These are phyloP conservation scores for Astyanax mexicanus DNA, from an alignment of 2,797 vertebrate genomes.

Conservation along the genomic window DNA sequence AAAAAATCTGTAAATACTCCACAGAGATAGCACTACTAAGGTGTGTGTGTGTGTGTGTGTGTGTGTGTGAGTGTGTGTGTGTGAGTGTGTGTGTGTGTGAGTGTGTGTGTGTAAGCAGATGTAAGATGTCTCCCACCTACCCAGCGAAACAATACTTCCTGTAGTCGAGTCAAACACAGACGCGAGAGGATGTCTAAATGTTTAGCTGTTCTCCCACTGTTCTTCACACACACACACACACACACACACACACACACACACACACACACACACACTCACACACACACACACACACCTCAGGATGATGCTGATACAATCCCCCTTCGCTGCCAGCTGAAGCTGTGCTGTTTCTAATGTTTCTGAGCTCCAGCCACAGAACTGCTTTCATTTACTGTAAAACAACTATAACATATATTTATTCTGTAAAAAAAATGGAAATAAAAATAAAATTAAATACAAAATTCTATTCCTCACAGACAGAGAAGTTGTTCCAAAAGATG, in stretches of 20 bases:
- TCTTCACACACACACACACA: neutral
- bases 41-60: neutral
- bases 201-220: neutral
- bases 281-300: neutral
- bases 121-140: neutral
- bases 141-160: constrained; percentile 1
- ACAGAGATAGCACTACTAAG: no score
- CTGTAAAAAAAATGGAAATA: no score
- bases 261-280: no score
- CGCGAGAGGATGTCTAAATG: neutral
- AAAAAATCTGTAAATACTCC: no score
- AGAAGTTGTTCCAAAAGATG: no score
- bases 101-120: neutral
- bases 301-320: neutral
- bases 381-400: neutral
- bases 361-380: neutral
- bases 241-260: neutral
- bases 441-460: neutral
- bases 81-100: no score
- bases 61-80: no score
- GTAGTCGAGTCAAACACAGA: neutral
- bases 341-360: neutral
- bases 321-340: neutral
- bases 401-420: no score
- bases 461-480: neutral